Evolutionary conservation across 2,888 invertebrate species (phyloP).

Genomic region (Elaeidobius kamerunicus): DNA sequence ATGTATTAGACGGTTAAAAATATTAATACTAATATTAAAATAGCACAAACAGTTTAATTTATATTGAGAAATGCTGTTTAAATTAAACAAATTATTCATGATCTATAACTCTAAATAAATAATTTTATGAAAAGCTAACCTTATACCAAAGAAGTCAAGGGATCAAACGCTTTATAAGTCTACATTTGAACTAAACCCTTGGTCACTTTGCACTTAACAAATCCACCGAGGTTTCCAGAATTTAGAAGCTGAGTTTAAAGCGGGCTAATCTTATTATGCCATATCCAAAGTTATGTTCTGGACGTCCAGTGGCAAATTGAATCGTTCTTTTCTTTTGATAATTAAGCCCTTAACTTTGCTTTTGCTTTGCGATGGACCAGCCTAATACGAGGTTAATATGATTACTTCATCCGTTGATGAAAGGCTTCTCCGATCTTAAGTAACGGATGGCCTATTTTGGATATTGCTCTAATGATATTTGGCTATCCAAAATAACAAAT

Average conservation of each 20-base stretch:
- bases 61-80: no score
- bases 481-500: no score
- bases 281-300: constrained; percentile 38
- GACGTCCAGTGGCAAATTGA: constrained; percentile 20
- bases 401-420: constrained; percentile 33
- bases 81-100: no score
- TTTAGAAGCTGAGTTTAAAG: constrained; percentile 33
- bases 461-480: not conserved
- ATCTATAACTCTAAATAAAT: no score
- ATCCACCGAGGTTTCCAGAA: constrained; percentile 43
- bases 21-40: no score
- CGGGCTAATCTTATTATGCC: constrained; percentile 17
- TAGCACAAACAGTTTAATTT: no score
- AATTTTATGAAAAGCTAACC: not conserved
- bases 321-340: constrained; percentile 35
- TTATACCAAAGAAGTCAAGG: not conserved
- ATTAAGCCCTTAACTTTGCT: constrained; percentile 47
- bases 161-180: constrained; percentile 5
- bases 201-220: constrained; percentile 32
- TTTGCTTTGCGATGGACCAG: constrained; percentile 35
- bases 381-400: constrained; percentile 23
- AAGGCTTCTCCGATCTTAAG: not conserved
- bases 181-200: constrained; percentile 33
- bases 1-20: no score
- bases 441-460: not conserved